Conservation (phyloP, 2,888 invertebrate genomes). For the Hemistola chrysoprasaria region DNA sequence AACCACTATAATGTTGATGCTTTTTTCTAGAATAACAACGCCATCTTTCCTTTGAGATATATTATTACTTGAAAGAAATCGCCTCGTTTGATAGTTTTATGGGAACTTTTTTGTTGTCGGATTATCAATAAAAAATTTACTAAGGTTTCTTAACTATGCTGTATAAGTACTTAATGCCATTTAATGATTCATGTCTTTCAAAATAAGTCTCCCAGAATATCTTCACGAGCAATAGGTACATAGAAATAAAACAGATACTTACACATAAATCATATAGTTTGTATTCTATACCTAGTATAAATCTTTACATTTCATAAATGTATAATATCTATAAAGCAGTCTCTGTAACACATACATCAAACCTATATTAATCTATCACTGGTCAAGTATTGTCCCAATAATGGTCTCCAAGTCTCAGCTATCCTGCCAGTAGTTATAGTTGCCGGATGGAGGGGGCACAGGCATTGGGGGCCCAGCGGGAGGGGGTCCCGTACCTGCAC, state of each 20-base stretch:
- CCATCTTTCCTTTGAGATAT: no score
- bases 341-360: slow-evolving; percentile 42
- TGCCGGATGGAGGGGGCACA: slow-evolving; percentile 64
- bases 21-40: no score
- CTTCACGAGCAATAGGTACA: slow-evolving; percentile 9
- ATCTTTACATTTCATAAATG: slow-evolving; percentile 69
- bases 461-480: slow-evolving; percentile 61
- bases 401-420: slow-evolving; percentile 65
- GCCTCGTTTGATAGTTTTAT: no score
- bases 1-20: no score
- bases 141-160: no score
- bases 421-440: slow-evolving; percentile 76
- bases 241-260: slow-evolving; percentile 26
- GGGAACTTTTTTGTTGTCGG: no score
- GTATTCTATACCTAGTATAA: slow-evolving; percentile 31
- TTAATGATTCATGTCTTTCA: no score
- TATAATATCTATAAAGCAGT: slow-evolving; percentile 55
- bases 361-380: slow-evolving; percentile 38
- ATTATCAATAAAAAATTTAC: no score
- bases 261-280: slow-evolving; percentile 28
- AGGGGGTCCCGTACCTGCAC: slow-evolving; percentile 51
- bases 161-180: no score
- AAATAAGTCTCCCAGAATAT: no score
- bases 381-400: slow-evolving; percentile 38
- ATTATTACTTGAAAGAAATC: no score